A percentile compares a stretch with the other conserved stretches of the same genome.
These are phyloP conservation scores for Hippocampus comes DNA, from an alignment of 2,113 vertebrate genomes.

Conservation along the genomic window DNA sequence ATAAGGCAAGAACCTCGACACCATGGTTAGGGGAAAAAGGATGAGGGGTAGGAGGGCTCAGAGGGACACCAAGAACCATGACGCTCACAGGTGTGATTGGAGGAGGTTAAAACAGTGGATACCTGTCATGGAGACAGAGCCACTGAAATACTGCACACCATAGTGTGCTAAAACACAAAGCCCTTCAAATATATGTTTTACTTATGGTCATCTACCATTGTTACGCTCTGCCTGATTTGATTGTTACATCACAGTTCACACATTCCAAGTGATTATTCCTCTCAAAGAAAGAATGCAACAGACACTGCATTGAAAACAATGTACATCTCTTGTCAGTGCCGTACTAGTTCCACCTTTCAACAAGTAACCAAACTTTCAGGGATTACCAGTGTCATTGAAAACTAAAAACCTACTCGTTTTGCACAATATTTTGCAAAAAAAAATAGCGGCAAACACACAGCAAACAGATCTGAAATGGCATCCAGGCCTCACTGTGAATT, in stretches of 20 bases:
- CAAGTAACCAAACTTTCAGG: neutral
- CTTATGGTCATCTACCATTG: too few species aligned
- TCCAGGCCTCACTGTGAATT: conserved; percentile 30
- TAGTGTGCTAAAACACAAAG: too few species aligned
- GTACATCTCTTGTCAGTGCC: too few species aligned
- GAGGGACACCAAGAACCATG: conserved; percentile 43
- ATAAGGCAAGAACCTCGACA: conserved; percentile 56
- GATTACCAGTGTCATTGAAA: neutral
- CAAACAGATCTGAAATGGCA: conserved; percentile 52
- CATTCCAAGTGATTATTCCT: neutral
- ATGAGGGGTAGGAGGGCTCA: conserved; percentile 31
- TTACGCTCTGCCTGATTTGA: neutral
- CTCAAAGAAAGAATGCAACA: neutral
- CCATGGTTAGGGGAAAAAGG: conserved; percentile 26
- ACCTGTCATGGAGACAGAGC: conserved; percentile 42
- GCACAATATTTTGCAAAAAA: neutral
- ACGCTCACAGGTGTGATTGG: conserved; percentile 62
- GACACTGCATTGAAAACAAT: too few species aligned
- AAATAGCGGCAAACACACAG: conserved; percentile 10
- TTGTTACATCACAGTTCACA: neutral
- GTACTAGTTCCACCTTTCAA: too few species aligned
- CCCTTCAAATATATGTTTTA: too few species aligned
- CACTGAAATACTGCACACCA: neutral
- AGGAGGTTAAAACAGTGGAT: conserved; percentile 43
- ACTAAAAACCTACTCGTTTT: too few species aligned